Evolutionary conservation across 1,140 invertebrate species (phyloP).

Genomic region (Drosophila lacteicornis): DNA sequence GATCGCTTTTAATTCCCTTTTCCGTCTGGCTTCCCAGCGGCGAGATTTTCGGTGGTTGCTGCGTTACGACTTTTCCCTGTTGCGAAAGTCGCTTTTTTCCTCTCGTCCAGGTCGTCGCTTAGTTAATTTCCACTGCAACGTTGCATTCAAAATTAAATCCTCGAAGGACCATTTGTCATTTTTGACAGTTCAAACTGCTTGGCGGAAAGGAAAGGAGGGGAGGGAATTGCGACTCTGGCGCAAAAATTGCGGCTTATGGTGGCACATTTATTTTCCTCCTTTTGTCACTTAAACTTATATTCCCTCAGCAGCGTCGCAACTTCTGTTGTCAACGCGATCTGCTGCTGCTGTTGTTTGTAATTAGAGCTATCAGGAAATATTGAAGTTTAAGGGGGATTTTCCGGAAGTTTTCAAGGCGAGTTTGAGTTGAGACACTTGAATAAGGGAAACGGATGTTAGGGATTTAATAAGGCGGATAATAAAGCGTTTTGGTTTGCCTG

Average conservation of each 20-base stretch:
- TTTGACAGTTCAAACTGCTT: slow-evolving; percentile 76
- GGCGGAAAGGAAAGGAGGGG: background rate
- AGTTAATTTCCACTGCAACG: slow-evolving; percentile 75
- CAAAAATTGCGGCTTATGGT: slow-evolving; percentile 69
- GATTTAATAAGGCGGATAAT: background rate
- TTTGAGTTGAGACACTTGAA: background rate
- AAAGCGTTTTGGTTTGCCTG: background rate
- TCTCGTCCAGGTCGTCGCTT: slow-evolving; percentile 41
- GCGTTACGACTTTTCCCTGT: slow-evolving; percentile 20
- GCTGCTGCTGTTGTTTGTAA: slow-evolving; percentile 66
- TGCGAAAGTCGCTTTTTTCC: slow-evolving; percentile 36
- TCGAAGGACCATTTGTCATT: slow-evolving; percentile 76
- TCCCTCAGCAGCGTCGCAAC: slow-evolving; percentile 57
- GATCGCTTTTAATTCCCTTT: slow-evolving; percentile 59
- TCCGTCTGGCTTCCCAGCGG: slow-evolving; percentile 45
- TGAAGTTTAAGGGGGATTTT: slow-evolving; percentile 5
- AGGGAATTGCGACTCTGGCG: slow-evolving; percentile 31
- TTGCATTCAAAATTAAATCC: slow-evolving; percentile 79
- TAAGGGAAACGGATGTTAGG: background rate
- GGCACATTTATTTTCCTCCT: slow-evolving; percentile 45
- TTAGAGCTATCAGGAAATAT: slow-evolving; percentile 69
- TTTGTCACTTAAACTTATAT: slow-evolving; percentile 35
- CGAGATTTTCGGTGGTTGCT: slow-evolving; percentile 69
- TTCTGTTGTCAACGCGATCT: slow-evolving; percentile 66
- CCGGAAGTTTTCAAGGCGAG: background rate